Conservation (phyloP, 2,888 invertebrate species). For the Patella pellucida region DNA sequence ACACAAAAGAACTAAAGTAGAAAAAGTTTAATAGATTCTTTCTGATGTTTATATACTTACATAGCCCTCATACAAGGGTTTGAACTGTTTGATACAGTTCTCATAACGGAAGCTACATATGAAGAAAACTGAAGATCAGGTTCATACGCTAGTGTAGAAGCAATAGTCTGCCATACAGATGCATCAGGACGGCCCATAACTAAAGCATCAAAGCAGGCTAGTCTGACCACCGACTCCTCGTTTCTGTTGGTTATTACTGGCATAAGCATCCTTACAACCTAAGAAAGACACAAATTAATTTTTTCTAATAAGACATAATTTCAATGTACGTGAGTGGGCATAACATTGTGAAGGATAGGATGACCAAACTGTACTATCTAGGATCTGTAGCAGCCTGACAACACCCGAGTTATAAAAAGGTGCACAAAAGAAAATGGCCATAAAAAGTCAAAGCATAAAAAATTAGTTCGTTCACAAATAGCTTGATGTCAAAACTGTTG, state of each 20-base stretch:
- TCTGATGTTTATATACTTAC: conserved; percentile 10
- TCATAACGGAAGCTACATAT: conserved; percentile 44
- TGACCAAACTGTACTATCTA: too few species aligned
- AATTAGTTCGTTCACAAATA: too few species aligned
- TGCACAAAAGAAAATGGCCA: too few species aligned
- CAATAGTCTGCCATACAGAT: conserved; percentile 67
- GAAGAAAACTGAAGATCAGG: conserved; percentile 47
- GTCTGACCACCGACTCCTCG: conserved; percentile 62
- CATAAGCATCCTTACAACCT: conserved; percentile 33
- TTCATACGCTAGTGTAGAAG: conserved; percentile 48
- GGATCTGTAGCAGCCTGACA: too few species aligned
- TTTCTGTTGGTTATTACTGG: conserved; percentile 63
- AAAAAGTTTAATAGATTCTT: too few species aligned
- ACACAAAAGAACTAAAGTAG: too few species aligned
- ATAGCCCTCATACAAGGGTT: conserved; percentile 33
- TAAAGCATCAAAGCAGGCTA: conserved; percentile 65
- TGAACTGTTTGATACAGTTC: conserved; percentile 41
- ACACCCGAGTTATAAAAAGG: too few species aligned
- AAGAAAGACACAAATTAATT: not conserved
- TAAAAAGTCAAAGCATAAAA: too few species aligned
- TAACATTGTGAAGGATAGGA: not conserved
- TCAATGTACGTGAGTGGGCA: not conserved
- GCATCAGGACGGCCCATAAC: conserved; percentile 55
- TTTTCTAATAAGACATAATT: too few species aligned
- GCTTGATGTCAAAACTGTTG: too few species aligned